Evolutionary conservation across 2,888 invertebrate genomes (phyloP).

Genomic region (Tryphoninae sp.): DNA sequence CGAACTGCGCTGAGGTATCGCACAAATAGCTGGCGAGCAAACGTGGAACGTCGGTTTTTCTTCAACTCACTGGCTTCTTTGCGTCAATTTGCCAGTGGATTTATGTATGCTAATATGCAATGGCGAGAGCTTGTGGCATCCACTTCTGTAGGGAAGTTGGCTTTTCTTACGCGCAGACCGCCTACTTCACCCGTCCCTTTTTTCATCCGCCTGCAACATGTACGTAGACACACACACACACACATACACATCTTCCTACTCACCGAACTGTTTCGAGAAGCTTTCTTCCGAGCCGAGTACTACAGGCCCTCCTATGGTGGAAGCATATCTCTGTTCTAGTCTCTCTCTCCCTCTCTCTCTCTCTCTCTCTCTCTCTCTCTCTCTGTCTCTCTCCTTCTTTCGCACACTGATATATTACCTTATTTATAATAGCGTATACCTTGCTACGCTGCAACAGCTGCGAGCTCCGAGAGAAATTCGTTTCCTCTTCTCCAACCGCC

Average conservation of each 20-base stretch:
- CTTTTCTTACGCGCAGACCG: constrained; percentile 26
- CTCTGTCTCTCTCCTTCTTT: neutral
- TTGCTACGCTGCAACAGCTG: constrained; percentile 50
- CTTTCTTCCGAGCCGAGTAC: neutral
- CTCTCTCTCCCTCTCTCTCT: neutral
- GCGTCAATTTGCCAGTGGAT: constrained; percentile 57
- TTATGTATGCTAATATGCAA: constrained; percentile 60
- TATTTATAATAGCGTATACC: constrained; percentile 54
- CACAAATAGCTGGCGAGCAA: neutral
- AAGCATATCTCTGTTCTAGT: neutral
- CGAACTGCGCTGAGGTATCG: neutral
- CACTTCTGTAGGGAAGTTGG: constrained; percentile 33
- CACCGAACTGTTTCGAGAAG: constrained; percentile 16
- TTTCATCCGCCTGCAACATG: constrained; percentile 24
- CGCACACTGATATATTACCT: constrained; percentile 52
- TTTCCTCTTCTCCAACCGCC: constrained; percentile 38
- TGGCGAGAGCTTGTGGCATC: constrained; percentile 27
- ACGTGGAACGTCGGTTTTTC: constrained; percentile 5
- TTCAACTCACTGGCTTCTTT: constrained; percentile 30
- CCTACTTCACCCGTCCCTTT: constrained; percentile 31
- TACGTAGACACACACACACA: too few relatives aligned
- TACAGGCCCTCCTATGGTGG: neutral
- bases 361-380: neutral
- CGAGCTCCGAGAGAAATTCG: constrained; percentile 47
- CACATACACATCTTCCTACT: neutral